phyloP scores from a whole-genome alignment of 92 coral and sea anemone species.

The Virgularia gustaviana region DNA sequence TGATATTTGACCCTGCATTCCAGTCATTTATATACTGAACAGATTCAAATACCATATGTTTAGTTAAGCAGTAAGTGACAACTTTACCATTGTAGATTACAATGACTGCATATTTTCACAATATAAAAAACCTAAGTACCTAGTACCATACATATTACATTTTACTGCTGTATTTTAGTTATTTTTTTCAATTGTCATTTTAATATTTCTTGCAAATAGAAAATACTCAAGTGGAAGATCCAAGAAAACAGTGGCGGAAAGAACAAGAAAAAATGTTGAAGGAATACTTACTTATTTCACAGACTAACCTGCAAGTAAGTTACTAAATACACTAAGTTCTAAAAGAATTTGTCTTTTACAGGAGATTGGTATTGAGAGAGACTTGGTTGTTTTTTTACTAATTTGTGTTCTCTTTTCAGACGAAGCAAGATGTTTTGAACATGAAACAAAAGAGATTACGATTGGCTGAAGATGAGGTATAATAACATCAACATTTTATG shows the following conservation, averaged over 20 bases:
- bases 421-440: constrained; percentile 72
- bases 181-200: too few species aligned
- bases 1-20: not conserved
- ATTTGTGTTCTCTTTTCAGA: constrained; percentile 44
- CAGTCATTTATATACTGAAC: not conserved
- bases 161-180: not conserved
- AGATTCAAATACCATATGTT: constrained; percentile 31
- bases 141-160: not conserved
- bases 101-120: not conserved
- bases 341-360: too few species aligned
- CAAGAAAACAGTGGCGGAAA: constrained; percentile 80
- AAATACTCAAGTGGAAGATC: constrained; percentile 83
- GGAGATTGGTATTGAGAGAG: too few species aligned
- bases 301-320: constrained; percentile 70
- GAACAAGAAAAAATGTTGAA: constrained; percentile 78
- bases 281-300: constrained; percentile 74
- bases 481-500: too few species aligned
- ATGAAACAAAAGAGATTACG: constrained; percentile 76
- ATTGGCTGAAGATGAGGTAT: constrained; percentile 92
- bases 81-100: too few species aligned
- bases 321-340: not conserved
- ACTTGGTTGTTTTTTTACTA: too few species aligned
- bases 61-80: constrained; percentile 12
- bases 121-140: not conserved
- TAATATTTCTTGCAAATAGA: too few species aligned